Evolutionary conservation across 2,113 vertebrate genomes (phyloP), one percentile per base, ranked within the genome.

Genomic region (Saccopteryx bilineata): DNA sequence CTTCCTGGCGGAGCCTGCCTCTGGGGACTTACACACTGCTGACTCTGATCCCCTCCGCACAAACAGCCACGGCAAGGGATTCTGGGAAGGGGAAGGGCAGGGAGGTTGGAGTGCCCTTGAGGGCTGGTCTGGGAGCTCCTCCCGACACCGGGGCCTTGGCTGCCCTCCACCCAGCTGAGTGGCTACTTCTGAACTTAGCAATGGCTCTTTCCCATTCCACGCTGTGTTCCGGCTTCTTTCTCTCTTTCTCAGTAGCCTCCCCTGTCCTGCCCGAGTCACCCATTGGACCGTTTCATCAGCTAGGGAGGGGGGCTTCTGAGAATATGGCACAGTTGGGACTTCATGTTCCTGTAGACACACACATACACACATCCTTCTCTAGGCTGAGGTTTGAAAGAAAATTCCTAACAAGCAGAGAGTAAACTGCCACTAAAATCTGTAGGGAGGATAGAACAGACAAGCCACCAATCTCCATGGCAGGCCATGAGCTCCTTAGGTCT

Each of bases 381-480:
- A 50, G 28, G 56, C 56, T 56, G 48, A 48, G 24, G 12, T 61
- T 68, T 75, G 50, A 79, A 56, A 93, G 65, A 86, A 87, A 79
- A 61, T 93, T 91, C 84, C 92, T 90, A 93, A 96, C 74, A 71
- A 94, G 94, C 78, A 87, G 58, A 72, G 87, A 74, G 48, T 31
- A 26, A 88, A 72, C 66, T 17, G 18, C 91, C 0, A 1, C 79
- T 71, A 60, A 94, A 86, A 63, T 84, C 93, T 68, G 31, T 60
- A 71, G 94, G 88, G 87, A 93, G 56, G 78, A 86, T 24, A 50
- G 69, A 87, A 58, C 39, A 84, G 90, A 86, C 79, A 87, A 96
- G 90, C 83, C 94, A 96, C 95, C 96, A 87, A 96, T 96, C 93
- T 95, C 21, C 4, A 60, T 52, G 82, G 96, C 96, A 93, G 96